phyloP scores from a whole-genome alignment of 2,797 vertebrate species.

The Perodicticus potto region DNA sequence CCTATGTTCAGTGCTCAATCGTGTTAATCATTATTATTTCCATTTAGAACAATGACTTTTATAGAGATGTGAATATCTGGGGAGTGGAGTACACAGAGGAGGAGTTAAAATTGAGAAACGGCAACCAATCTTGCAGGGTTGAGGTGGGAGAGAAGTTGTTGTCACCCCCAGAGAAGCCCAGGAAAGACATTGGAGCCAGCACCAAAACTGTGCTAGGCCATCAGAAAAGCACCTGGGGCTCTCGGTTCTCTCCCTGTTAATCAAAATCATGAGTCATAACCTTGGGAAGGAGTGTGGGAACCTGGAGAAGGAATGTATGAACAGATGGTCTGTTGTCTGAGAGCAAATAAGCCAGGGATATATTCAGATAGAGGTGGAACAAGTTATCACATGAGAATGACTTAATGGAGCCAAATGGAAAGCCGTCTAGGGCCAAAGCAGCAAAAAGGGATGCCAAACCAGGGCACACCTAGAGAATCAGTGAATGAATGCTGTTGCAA shows the following conservation, averaged over 20 bases:
- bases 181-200: neutral
- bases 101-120: slow-evolving; percentile 33
- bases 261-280: slow-evolving; percentile 63
- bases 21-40: slow-evolving; percentile 39
- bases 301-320: slow-evolving; percentile 47
- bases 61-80: slow-evolving; percentile 35
- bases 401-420: neutral
- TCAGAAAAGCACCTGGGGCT: slow-evolving; percentile 5
- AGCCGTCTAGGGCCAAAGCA: neutral
- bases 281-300: slow-evolving; percentile 70
- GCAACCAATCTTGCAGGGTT: neutral
- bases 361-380: slow-evolving; percentile 59
- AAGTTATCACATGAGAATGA: slow-evolving; percentile 47
- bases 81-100: neutral
- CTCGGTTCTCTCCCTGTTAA: slow-evolving; percentile 53
- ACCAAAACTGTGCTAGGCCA: neutral
- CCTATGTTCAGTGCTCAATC: neutral
- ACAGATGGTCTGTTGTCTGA: slow-evolving; percentile 65
- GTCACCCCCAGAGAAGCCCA: neutral
- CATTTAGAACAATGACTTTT: slow-evolving; percentile 51
- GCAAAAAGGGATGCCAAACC: neutral
- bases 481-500: neutral
- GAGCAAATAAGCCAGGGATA: slow-evolving; percentile 49
- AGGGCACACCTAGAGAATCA: neutral
- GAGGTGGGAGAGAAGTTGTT: slow-evolving; percentile 18